These are phyloP conservation scores for Artibeus lituratus DNA, from an alignment of 2,797 vertebrate species.

Conservation along the genomic window DNA sequence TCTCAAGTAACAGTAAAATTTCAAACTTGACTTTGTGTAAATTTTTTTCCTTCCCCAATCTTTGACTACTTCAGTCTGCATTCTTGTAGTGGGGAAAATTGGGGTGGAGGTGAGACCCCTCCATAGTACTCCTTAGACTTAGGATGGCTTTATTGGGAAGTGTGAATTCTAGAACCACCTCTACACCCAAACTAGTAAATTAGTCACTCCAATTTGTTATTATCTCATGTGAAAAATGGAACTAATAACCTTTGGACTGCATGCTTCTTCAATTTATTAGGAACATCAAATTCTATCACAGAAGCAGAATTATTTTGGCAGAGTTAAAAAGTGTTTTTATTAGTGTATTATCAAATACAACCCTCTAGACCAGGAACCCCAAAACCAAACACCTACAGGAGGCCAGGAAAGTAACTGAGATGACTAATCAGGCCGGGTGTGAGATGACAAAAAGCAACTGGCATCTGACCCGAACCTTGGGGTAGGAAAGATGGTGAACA, in stretches of 20 bases:
- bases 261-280: neutral
- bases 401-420: neutral
- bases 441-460: neutral
- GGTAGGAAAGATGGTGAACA: neutral
- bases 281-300: neutral
- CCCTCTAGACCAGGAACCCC: neutral
- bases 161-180: neutral
- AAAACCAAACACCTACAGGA: neutral
- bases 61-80: neutral
- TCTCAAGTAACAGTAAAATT: constrained; percentile 23
- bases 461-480: neutral
- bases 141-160: neutral
- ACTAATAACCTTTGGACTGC: neutral
- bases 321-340: neutral
- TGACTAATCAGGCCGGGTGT: neutral
- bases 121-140: neutral
- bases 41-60: neutral
- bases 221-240: constrained; percentile 5
- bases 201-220: constrained; percentile 5
- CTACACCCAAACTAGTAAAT: neutral
- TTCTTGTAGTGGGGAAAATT: neutral
- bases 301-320: constrained; percentile 18
- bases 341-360: neutral
- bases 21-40: neutral
- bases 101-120: neutral